Evolutionary conservation across 2,113 vertebrate species (phyloP), one percentile per base, ranked within the genome.

Genomic region (Aspiorhynchus laticeps): DNA sequence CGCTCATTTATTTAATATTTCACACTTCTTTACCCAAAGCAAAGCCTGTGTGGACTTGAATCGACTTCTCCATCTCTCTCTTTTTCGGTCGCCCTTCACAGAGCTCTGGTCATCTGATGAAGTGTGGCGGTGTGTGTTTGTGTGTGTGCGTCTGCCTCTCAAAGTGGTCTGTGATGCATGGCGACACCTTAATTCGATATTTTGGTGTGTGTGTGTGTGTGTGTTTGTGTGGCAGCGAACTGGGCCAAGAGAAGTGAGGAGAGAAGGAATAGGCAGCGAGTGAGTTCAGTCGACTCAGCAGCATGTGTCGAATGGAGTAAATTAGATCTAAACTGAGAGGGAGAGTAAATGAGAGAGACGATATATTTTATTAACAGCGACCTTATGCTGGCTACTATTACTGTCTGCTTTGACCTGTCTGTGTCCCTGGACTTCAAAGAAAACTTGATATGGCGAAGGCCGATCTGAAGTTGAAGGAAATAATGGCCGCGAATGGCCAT

Each of bases 351-450:
- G 76, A 83, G 48, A 9, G 86, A 51, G 75, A 88, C 89, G 91
- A 89, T 43, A 90, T 89, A 88, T 91, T 92, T 93, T 90, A 92
- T 93, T 91, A 93, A 88, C 88, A 82, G 85, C 87, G 85, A 82
- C 88, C 88, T 93, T 88, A 91, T 88, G 48, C 36, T 81, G 83
- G 85, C 81, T 67, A 15, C 86, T 85, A 79, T 91, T 91, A 89
- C 85, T 90, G 74, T 90, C 69, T 51, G 87, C 84, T 88, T 9
- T 85, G 88, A 92, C 86, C 89, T 87, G 85, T 87, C 76, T 90
- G 83, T 87, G 46, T 89, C 75, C 51, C 81, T 36, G 38, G n/a
- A 81, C 48, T 83, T 38, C 59, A 3, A 53, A 14, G 51, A 88
- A 33, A 59, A 80, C 88, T 76, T 77, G 76, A 85, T 71, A 38